Percentiles rank a stretch among this genome's conserved stretches.
Conservation (phyloP, 2,113 vertebrate species). For the Glaucidium brasilianum region DNA sequence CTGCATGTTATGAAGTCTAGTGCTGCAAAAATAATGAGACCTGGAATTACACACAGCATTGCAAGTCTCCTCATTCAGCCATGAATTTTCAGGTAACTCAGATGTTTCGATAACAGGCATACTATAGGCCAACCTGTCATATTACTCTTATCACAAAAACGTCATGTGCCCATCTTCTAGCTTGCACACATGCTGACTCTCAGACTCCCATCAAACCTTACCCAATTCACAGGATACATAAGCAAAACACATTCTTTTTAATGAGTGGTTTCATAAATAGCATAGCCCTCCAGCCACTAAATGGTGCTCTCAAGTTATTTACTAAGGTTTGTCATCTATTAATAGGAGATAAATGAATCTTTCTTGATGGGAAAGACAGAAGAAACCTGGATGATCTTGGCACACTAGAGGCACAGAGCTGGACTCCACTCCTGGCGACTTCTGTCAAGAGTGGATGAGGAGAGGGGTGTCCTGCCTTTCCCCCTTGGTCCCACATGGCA, state of each 20-base stretch:
- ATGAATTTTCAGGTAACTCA: background rate
- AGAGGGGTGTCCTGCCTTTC: background rate
- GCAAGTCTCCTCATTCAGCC: constrained; percentile 1
- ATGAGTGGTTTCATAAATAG: background rate
- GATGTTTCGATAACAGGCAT: constrained; percentile 31
- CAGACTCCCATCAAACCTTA: background rate
- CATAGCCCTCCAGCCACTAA: background rate
- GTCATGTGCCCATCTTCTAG: background rate
- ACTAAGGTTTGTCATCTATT: background rate
- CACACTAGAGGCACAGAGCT: background rate
- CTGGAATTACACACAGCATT: background rate
- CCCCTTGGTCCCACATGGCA: accelerated
- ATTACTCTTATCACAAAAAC: constrained; percentile 6
- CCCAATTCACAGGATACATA: background rate
- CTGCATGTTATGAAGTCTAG: background rate
- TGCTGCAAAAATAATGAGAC: constrained; percentile 27
- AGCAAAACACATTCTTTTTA: background rate
- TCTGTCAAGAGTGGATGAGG: background rate
- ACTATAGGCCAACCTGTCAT: background rate
- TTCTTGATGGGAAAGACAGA: background rate
- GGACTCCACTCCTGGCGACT: background rate
- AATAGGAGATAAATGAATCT: background rate
- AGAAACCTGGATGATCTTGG: background rate
- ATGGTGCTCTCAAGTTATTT: background rate
- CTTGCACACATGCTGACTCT: background rate